A percentile compares a stretch with the other conserved stretches of the same genome.
Evolutionary conservation across 2,113 vertebrate genomes (phyloP).

Genomic region (Paraplagusia blochii): DNA sequence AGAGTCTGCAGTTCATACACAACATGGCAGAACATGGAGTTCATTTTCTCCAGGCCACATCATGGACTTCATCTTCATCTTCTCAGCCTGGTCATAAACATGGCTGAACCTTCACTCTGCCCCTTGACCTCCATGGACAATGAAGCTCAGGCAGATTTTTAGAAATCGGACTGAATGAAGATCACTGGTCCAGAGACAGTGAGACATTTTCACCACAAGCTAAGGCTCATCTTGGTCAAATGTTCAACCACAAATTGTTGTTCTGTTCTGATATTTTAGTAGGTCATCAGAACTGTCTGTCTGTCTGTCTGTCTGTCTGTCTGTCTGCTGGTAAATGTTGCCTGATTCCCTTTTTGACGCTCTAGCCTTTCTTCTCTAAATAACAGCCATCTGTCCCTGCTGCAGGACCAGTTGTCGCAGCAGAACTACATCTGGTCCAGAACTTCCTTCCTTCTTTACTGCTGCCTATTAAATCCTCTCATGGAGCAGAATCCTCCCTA

Average conservation of each 20-base stretch:
- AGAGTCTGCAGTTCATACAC: not conserved
- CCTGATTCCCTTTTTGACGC: slow-evolving; percentile 1
- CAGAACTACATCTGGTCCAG: slow-evolving; percentile 44
- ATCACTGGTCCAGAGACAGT: too few species aligned
- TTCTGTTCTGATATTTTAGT: not conserved
- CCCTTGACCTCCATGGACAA: too few species aligned
- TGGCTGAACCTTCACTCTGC: too few species aligned
- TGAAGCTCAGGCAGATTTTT: too few species aligned
- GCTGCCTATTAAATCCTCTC: slow-evolving; percentile 17
- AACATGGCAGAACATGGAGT: too few species aligned
- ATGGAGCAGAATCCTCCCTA: slow-evolving; percentile 20
- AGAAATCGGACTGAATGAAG: too few species aligned
- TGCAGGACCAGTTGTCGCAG: slow-evolving; percentile 27
- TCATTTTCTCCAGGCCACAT: too few species aligned
- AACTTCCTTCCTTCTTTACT: slow-evolving; percentile 28
- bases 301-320: slow-evolving; percentile 2
- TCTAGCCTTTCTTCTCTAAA: slow-evolving; percentile 28
- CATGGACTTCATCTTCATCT: too few species aligned
- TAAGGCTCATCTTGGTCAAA: too few species aligned
- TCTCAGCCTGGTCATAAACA: too few species aligned
- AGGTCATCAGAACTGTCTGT: slow-evolving; percentile 5
- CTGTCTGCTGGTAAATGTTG: slow-evolving; percentile 21
- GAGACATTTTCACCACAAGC: too few species aligned
- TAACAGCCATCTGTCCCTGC: slow-evolving; percentile 44
- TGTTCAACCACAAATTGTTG: too few species aligned